A percentile compares a stretch with the other conserved stretches of the same genome.
phyloP scores from a whole-genome alignment of 2,797 vertebrate species.

The Rachycentron canadum region DNA sequence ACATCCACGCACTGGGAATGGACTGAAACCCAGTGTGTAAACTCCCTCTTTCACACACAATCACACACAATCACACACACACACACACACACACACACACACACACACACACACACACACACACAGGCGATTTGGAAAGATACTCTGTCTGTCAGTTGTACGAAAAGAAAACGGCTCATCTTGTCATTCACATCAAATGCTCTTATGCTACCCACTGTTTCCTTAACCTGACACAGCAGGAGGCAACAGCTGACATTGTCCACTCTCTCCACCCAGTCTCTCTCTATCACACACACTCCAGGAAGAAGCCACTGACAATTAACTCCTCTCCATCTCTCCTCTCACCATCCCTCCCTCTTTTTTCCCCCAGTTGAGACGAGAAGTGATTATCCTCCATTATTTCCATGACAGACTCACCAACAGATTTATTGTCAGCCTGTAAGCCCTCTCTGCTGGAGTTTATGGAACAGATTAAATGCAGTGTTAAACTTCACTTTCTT shows the following conservation, averaged over 20 bases:
- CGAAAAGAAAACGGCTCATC: conserved; percentile 33
- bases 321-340: conserved; percentile 50
- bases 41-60: conserved; percentile 15
- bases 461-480: conserved; percentile 75
- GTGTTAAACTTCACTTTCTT: conserved; percentile 71
- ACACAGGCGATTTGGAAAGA: conserved; percentile 15
- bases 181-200: conserved; percentile 63
- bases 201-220: conserved; percentile 63
- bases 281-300: conserved; percentile 50
- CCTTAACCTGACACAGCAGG: conserved; percentile 62
- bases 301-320: conserved; percentile 59
- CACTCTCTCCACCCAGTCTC: conserved; percentile 52
- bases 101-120: conserved; percentile 14
- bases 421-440: conserved; percentile 76
- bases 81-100: conserved; percentile 3
- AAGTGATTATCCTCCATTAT: conserved; percentile 70
- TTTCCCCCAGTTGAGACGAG: conserved; percentile 52
- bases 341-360: conserved; percentile 40
- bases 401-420: conserved; percentile 65
- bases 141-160: conserved; percentile 55
- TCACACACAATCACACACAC: too few relatives aligned
- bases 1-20: conserved; percentile 31
- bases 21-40: conserved; percentile 19
- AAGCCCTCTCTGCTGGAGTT: conserved; percentile 65
- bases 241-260: conserved; percentile 57